phyloP scores from a whole-genome alignment of 2,888 invertebrate species.

The Saturnia pavonia region DNA sequence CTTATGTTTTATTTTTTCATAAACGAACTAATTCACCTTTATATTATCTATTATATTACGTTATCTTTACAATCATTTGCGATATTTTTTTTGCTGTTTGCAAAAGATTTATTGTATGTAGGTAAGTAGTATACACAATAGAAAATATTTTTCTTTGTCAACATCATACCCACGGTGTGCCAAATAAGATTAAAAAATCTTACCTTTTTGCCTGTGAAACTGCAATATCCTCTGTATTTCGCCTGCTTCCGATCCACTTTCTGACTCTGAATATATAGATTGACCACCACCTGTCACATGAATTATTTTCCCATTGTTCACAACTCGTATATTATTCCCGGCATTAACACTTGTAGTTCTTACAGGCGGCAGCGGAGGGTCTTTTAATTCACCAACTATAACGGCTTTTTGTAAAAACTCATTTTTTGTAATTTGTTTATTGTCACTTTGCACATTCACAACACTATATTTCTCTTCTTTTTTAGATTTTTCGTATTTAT shows the following conservation, averaged over 20 bases:
- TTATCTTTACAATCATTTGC: not conserved
- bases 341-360: slow-evolving; percentile 64
- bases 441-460: slow-evolving; percentile 24
- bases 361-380: slow-evolving; percentile 62
- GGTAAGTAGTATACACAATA: not conserved
- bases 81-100: not conserved
- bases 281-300: slow-evolving; percentile 38
- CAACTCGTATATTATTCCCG: slow-evolving; percentile 39
- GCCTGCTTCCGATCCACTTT: slow-evolving; percentile 87
- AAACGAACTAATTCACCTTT: not conserved
- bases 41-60: not conserved
- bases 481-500: slow-evolving; percentile 22
- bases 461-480: slow-evolving; percentile 10
- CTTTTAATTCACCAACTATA: slow-evolving; percentile 36
- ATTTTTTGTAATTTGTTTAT: slow-evolving; percentile 33
- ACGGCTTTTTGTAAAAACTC: slow-evolving; percentile 29
- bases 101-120: too few relatives aligned
- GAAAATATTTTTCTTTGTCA: not conserved
- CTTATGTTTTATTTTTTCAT: not conserved
- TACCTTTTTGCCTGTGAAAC: slow-evolving; percentile 51
- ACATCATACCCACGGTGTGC: not conserved
- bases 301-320: slow-evolving; percentile 43
- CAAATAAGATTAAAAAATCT: slow-evolving; percentile 27
- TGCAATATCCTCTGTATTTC: slow-evolving; percentile 85
- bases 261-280: slow-evolving; percentile 81